These are phyloP conservation scores for Polypterus bichir DNA, from an alignment of 2,113 vertebrate species.

Conservation along the genomic window DNA sequence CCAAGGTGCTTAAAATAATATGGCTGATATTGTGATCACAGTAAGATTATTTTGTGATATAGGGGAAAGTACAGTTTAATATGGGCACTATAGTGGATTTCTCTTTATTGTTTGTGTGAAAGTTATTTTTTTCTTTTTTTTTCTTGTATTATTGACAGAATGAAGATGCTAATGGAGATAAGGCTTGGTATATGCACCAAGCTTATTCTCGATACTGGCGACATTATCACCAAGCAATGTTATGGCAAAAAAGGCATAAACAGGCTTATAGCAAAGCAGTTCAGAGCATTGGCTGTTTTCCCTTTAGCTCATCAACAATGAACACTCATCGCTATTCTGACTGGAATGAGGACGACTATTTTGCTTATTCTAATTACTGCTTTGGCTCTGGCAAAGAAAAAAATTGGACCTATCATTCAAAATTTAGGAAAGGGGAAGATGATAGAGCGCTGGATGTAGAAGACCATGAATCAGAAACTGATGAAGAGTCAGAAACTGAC, in stretches of 20 bases:
- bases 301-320: constrained; percentile 13
- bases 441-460: neutral
- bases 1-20: no score
- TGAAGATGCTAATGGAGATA: neutral
- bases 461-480: constrained; percentile 32
- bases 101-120: no score
- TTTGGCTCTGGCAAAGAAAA: neutral
- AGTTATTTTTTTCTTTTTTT: no score
- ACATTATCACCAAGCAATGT: constrained; percentile 76
- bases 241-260: constrained; percentile 69
- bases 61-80: no score
- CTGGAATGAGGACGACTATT: constrained; percentile 27
- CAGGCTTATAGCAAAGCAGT: constrained; percentile 64
- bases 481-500: constrained; percentile 29
- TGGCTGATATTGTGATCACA: no score
- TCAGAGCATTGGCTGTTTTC: constrained; percentile 35
- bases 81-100: no score
- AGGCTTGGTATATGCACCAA: constrained; percentile 52
- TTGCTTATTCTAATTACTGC: neutral
- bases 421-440: neutral
- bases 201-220: constrained; percentile 75
- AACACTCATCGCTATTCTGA: constrained; percentile 27
- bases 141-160: no score
- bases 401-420: neutral
- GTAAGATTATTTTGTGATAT: no score